Conservation (phyloP, 2,797 vertebrate species). For the Diglossa cyanea region DNA sequence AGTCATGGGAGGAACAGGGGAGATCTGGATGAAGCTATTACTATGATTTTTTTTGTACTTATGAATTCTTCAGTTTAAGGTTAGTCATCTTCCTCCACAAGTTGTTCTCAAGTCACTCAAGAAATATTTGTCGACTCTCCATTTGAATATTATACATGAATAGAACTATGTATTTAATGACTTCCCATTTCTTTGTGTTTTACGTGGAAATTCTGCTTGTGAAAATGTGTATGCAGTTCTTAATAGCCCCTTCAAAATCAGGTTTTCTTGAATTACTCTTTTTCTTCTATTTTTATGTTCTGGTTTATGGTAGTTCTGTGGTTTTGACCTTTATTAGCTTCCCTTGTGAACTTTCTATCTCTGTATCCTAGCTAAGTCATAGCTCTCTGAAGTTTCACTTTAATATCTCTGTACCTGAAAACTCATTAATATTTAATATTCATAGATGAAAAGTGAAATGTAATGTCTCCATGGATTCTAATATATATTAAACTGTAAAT, state of each 20-base stretch:
- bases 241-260: neutral
- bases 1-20: neutral
- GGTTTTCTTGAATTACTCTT: neutral
- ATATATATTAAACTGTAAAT: slow-evolving; percentile 38
- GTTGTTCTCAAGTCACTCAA: neutral
- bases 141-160: neutral
- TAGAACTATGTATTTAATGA: neutral
- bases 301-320: slow-evolving; percentile 22
- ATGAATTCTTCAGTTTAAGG: neutral
- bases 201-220: neutral
- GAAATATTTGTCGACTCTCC: neutral
- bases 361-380: neutral
- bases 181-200: neutral
- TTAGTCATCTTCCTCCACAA: neutral
- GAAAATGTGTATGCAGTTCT: neutral
- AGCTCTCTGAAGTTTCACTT: slow-evolving; percentile 52
- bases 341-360: slow-evolving; percentile 18
- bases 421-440: slow-evolving; percentile 57
- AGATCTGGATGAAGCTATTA: neutral
- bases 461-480: slow-evolving; percentile 24
- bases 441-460: slow-evolving; percentile 40
- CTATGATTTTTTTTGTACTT: neutral
- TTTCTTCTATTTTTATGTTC: neutral
- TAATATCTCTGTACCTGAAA: slow-evolving; percentile 56
- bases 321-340: slow-evolving; percentile 49